A percentile compares a stretch with the other conserved stretches of the same genome.
phyloP scores from a whole-genome alignment of 1,140 invertebrate genomes.

The Psilanteris sp. region DNA sequence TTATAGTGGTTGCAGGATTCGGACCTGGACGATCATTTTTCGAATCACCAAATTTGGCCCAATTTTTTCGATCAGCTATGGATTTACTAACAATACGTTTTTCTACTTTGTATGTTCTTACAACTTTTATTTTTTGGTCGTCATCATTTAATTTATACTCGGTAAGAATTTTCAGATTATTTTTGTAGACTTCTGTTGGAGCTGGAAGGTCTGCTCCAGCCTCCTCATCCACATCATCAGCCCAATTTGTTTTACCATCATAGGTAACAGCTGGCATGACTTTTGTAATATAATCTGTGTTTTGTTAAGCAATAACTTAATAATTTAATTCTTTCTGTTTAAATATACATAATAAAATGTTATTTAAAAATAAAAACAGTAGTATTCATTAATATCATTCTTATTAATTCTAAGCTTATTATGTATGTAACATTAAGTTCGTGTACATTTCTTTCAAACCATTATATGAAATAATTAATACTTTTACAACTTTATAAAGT shows the following conservation, averaged over 20 bases:
- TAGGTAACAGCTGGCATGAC: conserved; percentile 84
- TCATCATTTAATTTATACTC: conserved; percentile 96
- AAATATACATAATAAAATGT: too few species aligned
- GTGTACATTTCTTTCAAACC: too few species aligned
- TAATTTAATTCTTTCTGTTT: too few species aligned
- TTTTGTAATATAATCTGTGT: too few species aligned
- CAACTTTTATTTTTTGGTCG: conserved; percentile 92
- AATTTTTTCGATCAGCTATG: conserved; percentile 94
- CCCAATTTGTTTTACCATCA: conserved; percentile 93
- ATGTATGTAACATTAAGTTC: too few species aligned
- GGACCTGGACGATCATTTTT: conserved; percentile 94
- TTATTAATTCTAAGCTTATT: too few species aligned
- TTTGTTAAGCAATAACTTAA: too few species aligned
- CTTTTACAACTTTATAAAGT: too few species aligned
- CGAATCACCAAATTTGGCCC: conserved; percentile 96
- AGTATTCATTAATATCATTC: too few species aligned
- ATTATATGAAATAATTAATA: too few species aligned
- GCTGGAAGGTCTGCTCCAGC: conserved; percentile 86
- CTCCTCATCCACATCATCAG: conserved; percentile 94
- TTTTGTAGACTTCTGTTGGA: conserved; percentile 90
- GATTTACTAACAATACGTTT: conserved; percentile 94
- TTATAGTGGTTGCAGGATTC: conserved; percentile 96
- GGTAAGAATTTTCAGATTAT: conserved; percentile 94
- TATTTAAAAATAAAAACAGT: too few species aligned
- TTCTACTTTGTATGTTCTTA: conserved; percentile 95